Base-by-base conservation (phyloP, 2,797 vertebrate species). In the Cryptoblepharus egeriae region DNA sequence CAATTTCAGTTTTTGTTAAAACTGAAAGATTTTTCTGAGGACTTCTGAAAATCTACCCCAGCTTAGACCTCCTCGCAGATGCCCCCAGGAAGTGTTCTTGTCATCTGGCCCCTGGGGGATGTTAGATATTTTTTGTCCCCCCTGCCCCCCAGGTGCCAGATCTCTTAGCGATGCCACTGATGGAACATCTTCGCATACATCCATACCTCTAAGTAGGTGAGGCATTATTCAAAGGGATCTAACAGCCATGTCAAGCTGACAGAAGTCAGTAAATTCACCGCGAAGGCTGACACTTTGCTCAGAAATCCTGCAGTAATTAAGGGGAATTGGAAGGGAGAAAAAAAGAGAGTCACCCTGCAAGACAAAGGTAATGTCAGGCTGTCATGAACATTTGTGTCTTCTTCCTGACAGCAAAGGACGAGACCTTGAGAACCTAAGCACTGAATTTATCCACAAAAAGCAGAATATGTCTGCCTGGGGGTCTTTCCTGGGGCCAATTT, bases 221-320 rank as follows among this genome's bases (percentile, higher is more conserved):
- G 70, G 6, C 35, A 6, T 20, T 79, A 39, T 63, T 75, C 65
- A 68, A 80, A 84, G 58, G 77, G 68, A 75, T 12, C 72, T 61
- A 37, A n/a, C 18, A 30, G 77, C 52, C 26, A 0, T 42, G 55
- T 75, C 77, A 75, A 84, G 37, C 64, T 75, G 71, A 68, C 42
- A 79, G 58, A 37, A 80, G 64, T 24, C 57, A 52, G 77, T 52
- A 75, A 75, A 68, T 55, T 60, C 32, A 26, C 22, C 28, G 60
- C 13, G 57, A 75, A 79, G 55, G 55, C 20, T 69, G 37, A 52
- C 64, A 55, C 52, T 42, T 69, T 52, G 71, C 30, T 69, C 42
- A 4, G 63, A 63, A 75, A 37, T 55, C 42, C 39, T 61, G 32
- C 11, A 18, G 16, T 70, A 69, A 82, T 76, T 69, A 82, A 69